Evolutionary conservation across 2,888 invertebrate genomes (phyloP).

Genomic region (Pachydiplax longipennis): DNA sequence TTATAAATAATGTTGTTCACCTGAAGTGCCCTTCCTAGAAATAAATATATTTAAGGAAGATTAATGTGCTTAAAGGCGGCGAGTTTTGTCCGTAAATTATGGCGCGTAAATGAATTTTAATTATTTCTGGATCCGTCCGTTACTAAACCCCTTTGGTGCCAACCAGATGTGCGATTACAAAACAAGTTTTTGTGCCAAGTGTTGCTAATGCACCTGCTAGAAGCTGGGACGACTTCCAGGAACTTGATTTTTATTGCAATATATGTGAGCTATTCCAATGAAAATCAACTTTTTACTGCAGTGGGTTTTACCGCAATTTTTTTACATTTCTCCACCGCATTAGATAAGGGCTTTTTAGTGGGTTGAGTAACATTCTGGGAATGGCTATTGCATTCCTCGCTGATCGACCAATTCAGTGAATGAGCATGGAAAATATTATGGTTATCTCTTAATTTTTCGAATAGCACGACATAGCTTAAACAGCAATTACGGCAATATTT

Average conservation of each 20-base stretch:
- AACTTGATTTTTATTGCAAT: not conserved
- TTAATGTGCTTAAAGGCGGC: too few relatives aligned
- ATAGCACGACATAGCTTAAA: too few relatives aligned
- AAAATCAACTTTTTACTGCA: not conserved
- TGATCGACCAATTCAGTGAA: too few relatives aligned
- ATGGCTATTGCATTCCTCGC: too few relatives aligned
- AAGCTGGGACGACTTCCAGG: not conserved
- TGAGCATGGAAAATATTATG: too few relatives aligned
- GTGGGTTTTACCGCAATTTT: not conserved
- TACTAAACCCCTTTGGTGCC: not conserved
- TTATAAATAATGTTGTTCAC: too few relatives aligned
- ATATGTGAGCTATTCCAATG: not conserved
- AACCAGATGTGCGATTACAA: conserved; percentile 1
- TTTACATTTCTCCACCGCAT: not conserved
- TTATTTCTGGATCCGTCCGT: not conserved
- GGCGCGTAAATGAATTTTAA: not conserved
- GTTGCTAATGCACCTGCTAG: not conserved
- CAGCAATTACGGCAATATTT: too few relatives aligned
- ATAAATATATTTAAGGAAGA: too few relatives aligned
- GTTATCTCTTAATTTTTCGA: too few relatives aligned
- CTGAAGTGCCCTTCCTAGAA: too few relatives aligned
- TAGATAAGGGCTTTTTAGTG: too few relatives aligned
- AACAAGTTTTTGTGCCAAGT: conserved; percentile 1
- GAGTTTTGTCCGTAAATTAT: not conserved
- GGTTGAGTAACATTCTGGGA: too few relatives aligned